Conservation (phyloP, 2,113 vertebrate species). For the Catharus fuscescens region DNA sequence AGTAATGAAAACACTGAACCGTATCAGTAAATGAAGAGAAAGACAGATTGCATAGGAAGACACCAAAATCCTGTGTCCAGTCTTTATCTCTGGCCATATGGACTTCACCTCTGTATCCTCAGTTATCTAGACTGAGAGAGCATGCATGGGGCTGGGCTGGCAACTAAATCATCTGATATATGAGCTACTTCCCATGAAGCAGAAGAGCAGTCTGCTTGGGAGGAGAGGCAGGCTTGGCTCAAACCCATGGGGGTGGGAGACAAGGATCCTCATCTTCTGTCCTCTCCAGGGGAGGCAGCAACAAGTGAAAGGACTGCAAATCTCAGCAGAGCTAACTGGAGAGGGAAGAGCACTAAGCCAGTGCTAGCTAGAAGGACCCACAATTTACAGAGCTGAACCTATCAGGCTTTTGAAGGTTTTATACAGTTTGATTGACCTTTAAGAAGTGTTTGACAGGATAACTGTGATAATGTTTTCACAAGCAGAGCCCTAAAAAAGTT, state of each 20-base stretch:
- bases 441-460: background rate
- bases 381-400: background rate
- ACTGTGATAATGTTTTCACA: background rate
- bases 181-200: background rate
- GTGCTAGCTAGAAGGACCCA: background rate
- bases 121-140: background rate
- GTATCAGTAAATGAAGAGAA: background rate
- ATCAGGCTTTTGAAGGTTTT: background rate
- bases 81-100: background rate
- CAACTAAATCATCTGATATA: background rate
- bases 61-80: background rate
- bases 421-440: background rate
- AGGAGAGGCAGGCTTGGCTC: background rate
- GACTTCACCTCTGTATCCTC: background rate
- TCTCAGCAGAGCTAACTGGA: background rate
- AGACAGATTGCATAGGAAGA: background rate
- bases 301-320: background rate
- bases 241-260: background rate
- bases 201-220: background rate
- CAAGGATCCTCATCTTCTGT: background rate
- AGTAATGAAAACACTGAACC: background rate
- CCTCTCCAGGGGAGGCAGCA: background rate
- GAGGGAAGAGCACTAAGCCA: background rate
- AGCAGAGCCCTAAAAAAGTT: background rate
- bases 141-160: background rate